Evolutionary conservation across 2,888 invertebrate species (phyloP).

Genomic region (Clepsis dumicolana): DNA sequence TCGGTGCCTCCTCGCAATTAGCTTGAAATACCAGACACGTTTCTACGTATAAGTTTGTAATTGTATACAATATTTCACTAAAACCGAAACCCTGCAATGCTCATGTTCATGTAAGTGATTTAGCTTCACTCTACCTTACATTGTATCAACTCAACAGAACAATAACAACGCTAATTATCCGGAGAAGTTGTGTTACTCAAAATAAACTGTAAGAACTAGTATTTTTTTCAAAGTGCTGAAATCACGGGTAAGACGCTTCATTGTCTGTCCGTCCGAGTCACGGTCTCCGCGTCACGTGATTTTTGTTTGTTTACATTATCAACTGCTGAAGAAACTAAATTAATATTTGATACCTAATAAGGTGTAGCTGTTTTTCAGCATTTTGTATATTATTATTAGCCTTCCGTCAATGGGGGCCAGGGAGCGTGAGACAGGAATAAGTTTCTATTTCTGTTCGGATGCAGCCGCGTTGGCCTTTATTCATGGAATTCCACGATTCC

Average conservation of each 20-base stretch:
- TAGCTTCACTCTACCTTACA: no score
- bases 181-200: no score
- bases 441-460: constrained; percentile 22
- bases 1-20: background rate
- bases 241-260: no score
- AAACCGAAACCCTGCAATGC: no score
- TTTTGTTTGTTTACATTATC: background rate
- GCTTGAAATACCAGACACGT: background rate
- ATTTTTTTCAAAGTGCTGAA: no score
- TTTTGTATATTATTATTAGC: constrained; percentile 30
- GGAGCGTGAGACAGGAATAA: constrained; percentile 25
- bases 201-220: no score
- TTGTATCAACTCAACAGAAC: no score
- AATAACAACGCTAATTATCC: no score
- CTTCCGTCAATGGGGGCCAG: constrained; percentile 33
- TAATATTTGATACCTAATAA: background rate
- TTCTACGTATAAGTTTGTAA: no score
- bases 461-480: constrained; percentile 21
- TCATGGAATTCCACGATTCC: constrained; percentile 27
- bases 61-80: no score
- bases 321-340: background rate
- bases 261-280: no score
- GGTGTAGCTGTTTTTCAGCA: background rate
- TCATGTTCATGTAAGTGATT: no score
- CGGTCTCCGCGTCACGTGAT: background rate